These are phyloP conservation scores for Willowsia nigromaculata DNA, from an alignment of 2,888 invertebrate species.

Conservation along the genomic window DNA sequence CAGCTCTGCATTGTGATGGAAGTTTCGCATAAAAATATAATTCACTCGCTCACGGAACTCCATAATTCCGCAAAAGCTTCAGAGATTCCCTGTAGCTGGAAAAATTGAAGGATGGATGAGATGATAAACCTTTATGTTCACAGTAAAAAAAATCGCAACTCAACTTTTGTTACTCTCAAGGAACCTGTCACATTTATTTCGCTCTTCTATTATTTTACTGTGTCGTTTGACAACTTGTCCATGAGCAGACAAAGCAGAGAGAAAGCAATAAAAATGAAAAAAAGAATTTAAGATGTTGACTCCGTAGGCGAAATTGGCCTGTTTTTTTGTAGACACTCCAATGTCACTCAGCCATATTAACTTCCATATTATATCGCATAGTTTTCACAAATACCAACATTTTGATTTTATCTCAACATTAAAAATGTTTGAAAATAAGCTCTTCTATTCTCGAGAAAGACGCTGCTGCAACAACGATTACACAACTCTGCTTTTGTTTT, in stretches of 20 bases:
- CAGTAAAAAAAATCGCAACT: constrained; percentile 28
- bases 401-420: too few relatives aligned
- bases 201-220: constrained; percentile 43
- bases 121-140: constrained; percentile 35
- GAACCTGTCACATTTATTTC: constrained; percentile 61
- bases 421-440: too few relatives aligned
- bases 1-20: neutral
- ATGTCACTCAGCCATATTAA: neutral
- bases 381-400: too few relatives aligned
- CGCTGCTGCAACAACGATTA: too few relatives aligned
- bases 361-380: neutral
- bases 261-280: neutral
- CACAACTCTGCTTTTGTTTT: too few relatives aligned
- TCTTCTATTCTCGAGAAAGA: too few relatives aligned
- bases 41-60: constrained; percentile 17
- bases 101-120: constrained; percentile 43
- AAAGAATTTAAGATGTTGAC: neutral
- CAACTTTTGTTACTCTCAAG: constrained; percentile 18
- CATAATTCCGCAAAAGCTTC: neutral
- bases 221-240: constrained; percentile 14
- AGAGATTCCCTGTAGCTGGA: neutral
- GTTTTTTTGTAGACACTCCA: neutral
- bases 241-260: neutral
- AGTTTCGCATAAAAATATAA: constrained; percentile 20
- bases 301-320: neutral